phyloP scores from a whole-genome alignment of 1,140 invertebrate genomes.

The Forficula auricularia region DNA sequence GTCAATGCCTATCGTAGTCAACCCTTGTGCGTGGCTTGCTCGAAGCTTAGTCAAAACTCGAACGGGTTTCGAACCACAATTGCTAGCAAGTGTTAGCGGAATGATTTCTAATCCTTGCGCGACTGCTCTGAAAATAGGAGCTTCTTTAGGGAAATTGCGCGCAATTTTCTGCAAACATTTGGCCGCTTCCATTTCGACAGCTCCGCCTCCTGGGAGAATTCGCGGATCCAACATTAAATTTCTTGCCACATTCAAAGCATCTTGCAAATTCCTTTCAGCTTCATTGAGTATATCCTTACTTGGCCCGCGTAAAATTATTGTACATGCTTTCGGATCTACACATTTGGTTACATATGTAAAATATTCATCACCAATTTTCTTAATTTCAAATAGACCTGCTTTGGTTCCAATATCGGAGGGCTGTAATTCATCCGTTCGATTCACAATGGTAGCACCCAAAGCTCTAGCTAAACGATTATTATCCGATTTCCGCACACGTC shows the following conservation, averaged over 20 bases:
- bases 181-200: constrained; percentile 43
- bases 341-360: constrained; percentile 45
- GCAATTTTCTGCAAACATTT: no score
- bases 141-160: no score
- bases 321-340: constrained; percentile 48
- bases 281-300: constrained; percentile 51
- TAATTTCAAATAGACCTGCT: constrained; percentile 89
- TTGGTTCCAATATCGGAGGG: constrained; percentile 89
- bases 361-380: constrained; percentile 51
- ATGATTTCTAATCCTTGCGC: no score
- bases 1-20: no score
- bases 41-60: no score
- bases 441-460: constrained; percentile 90
- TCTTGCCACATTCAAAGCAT: constrained; percentile 47
- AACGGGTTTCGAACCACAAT: no score
- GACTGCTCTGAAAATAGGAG: no score
- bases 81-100: no score
- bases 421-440: constrained; percentile 84
- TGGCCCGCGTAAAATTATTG: constrained; percentile 46
- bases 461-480: constrained; percentile 92
- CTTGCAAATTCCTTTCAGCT: constrained; percentile 50
- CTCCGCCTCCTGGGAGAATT: constrained; percentile 37
- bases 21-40: no score
- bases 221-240: constrained; percentile 46
- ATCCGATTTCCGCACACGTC: constrained; percentile 86